Conservation (phyloP, 2,888 invertebrate species). For the Cantharis rufa region DNA sequence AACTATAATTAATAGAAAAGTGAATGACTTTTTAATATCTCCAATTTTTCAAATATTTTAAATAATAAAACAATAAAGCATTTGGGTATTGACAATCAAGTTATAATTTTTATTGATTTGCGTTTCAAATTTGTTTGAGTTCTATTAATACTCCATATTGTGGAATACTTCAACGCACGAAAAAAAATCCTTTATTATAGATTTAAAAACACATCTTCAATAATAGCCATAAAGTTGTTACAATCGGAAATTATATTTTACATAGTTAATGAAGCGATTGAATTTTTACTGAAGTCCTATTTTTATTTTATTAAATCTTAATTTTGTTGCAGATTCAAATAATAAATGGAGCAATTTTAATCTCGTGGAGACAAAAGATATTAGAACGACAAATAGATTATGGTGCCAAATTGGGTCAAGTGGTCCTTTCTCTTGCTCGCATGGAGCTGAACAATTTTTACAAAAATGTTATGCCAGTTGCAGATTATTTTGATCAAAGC, state of each 20-base stretch:
- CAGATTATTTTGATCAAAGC: conserved; percentile 87
- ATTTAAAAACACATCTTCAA: too few relatives aligned
- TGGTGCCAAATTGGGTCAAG: conserved; percentile 86
- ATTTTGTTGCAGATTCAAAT: conserved; percentile 73
- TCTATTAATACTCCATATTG: background rate
- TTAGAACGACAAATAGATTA: conserved; percentile 89
- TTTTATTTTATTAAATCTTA: too few relatives aligned
- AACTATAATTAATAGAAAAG: background rate
- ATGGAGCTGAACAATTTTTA: conserved; percentile 91
- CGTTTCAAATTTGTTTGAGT: background rate
- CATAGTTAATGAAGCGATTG: background rate
- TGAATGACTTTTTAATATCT: background rate
- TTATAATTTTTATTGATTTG: background rate
- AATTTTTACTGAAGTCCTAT: background rate
- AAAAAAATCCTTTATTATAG: background rate
- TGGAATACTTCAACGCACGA: background rate
- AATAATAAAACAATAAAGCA: background rate
- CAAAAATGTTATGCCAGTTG: conserved; percentile 86
- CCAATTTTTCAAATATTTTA: background rate
- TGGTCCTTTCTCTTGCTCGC: conserved; percentile 78
- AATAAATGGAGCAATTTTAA: conserved; percentile 81
- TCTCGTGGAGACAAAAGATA: conserved; percentile 85
- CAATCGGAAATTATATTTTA: too few relatives aligned
- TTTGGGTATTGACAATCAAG: background rate
- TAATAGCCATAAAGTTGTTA: too few relatives aligned